Conservation (phyloP, 2,113 vertebrate species). For the Azemiops feae region DNA sequence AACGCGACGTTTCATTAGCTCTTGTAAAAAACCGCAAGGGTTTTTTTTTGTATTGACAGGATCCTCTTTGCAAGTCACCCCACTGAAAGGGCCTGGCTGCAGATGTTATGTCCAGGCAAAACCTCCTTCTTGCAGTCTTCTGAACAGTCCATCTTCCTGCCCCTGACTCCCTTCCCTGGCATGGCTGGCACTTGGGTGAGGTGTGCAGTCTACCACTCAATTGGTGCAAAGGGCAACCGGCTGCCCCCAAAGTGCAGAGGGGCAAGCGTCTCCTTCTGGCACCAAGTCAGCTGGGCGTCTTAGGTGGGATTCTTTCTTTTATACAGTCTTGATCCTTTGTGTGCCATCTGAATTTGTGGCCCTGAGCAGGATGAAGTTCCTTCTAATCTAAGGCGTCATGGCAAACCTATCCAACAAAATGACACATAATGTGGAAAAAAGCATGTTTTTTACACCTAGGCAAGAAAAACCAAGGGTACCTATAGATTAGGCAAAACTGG, state of each 20-base stretch:
- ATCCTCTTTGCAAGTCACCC: background rate
- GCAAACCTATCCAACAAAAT: background rate
- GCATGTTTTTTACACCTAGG: too few species aligned
- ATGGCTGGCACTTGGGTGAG: background rate
- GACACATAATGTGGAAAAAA: too few species aligned
- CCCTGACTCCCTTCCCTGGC: background rate
- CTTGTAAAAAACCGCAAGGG: background rate
- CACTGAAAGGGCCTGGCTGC: background rate
- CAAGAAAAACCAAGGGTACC: too few species aligned
- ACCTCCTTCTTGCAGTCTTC: background rate
- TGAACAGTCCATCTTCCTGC: background rate
- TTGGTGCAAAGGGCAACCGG: background rate
- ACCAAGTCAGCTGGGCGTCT: background rate
- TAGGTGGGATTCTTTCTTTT: background rate
- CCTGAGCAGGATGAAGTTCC: background rate
- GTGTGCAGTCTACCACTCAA: too few species aligned
- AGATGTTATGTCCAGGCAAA: background rate
- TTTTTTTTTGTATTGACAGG: fast-evolving
- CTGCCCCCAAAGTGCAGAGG: background rate
- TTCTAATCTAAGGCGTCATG: background rate
- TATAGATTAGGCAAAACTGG: too few species aligned
- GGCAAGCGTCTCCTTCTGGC: background rate
- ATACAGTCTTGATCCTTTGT: background rate
- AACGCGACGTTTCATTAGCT: background rate
- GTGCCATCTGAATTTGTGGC: background rate